Evolutionary conservation across 92 coral and sea anemone genomes (phyloP).

Genomic region (Epizoanthus ramosus): DNA sequence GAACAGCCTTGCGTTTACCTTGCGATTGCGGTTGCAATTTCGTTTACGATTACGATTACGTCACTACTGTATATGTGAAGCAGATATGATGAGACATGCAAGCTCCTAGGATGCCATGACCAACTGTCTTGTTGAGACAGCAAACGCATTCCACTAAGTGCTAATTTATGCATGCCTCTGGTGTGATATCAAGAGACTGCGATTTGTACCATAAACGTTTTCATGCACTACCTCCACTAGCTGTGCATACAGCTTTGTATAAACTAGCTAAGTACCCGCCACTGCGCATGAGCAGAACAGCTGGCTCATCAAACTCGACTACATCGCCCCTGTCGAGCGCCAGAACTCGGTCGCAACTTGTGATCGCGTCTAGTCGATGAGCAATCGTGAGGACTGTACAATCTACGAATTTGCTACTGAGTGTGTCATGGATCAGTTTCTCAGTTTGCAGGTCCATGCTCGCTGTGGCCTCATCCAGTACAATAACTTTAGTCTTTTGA

Average conservation of each 20-base stretch:
- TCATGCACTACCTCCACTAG: too few species aligned
- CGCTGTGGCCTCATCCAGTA: background rate
- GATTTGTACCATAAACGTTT: too few species aligned
- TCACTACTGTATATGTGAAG: too few species aligned
- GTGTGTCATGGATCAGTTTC: background rate
- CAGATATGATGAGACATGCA: too few species aligned
- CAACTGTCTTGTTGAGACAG: too few species aligned
- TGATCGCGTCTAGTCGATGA: constrained; percentile 12
- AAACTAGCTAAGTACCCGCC: background rate
- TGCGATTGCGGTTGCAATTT: too few species aligned
- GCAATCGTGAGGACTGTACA: constrained; percentile 11
- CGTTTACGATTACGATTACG: too few species aligned
- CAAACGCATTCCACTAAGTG: too few species aligned
- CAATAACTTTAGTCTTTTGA: background rate
- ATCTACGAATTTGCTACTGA: background rate
- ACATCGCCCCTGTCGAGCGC: background rate
- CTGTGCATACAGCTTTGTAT: background rate
- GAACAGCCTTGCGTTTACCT: too few species aligned
- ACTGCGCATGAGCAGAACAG: constrained; percentile 1
- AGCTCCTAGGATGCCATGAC: too few species aligned
- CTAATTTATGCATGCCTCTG: too few species aligned
- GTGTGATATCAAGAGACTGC: too few species aligned
- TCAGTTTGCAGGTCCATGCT: constrained; percentile 1
- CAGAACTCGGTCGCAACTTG: constrained; percentile 2
- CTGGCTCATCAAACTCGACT: background rate